phyloP scores from a whole-genome alignment of 2,888 invertebrate species.

The Metacarcinus magister region DNA sequence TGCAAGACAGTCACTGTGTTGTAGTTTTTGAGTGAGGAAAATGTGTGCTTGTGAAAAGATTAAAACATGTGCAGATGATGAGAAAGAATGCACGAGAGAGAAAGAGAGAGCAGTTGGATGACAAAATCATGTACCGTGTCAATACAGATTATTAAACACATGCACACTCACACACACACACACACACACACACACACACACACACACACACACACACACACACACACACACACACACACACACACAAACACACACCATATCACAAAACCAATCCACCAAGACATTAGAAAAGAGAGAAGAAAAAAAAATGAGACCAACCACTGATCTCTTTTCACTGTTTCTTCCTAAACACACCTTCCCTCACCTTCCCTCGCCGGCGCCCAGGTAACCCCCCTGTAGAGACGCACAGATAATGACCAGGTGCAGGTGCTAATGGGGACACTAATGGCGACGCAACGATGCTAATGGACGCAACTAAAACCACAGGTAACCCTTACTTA shows the following conservation, averaged over 20 bases:
- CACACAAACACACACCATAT: not conserved
- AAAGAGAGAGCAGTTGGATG: not conserved
- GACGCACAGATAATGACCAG: not conserved
- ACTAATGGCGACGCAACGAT: slow-evolving; percentile 22
- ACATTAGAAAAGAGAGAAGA: not conserved
- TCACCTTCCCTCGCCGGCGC: not conserved
- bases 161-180: not conserved
- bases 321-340: not conserved
- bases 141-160: not conserved
- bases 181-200: too few relatives aligned
- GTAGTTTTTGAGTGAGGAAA: not conserved
- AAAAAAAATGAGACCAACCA: not conserved
- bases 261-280: not conserved
- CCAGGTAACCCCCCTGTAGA: not conserved
- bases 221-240: slow-evolving; percentile 30
- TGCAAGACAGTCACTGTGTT: not conserved
- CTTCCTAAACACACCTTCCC: not conserved
- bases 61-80: not conserved
- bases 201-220: slow-evolving; percentile 14
- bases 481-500: not conserved
- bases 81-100: not conserved
- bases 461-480: slow-evolving; percentile 32
- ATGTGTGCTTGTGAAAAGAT: not conserved
- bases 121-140: not conserved
- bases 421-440: slow-evolving; percentile 22